phyloP scores from a whole-genome alignment of 2,888 invertebrate genomes.

The Drosophila longiperda region DNA sequence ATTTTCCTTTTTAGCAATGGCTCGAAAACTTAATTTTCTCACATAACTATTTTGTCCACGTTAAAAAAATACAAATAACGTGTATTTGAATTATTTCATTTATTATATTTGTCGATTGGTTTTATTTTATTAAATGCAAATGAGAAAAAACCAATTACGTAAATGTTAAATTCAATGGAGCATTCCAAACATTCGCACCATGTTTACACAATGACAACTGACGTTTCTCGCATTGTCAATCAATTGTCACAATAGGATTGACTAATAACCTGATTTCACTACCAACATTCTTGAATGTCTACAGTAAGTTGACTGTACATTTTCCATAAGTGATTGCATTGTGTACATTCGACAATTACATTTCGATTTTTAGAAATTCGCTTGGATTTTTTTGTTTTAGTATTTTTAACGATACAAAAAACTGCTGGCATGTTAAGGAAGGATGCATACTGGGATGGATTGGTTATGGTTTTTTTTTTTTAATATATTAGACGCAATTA shows the following conservation, averaged over 20 bases:
- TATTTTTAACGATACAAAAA: too few species aligned
- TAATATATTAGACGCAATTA: not conserved
- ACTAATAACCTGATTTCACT: not conserved
- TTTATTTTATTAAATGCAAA: not conserved
- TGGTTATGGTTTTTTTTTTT: not conserved
- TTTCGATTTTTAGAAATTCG: not conserved
- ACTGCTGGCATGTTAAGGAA: not conserved
- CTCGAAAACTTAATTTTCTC: not conserved
- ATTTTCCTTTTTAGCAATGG: not conserved
- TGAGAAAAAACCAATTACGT: not conserved
- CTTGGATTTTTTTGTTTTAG: not conserved
- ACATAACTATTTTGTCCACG: not conserved
- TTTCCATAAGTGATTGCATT: not conserved
- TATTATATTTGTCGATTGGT: not conserved
- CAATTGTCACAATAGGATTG: not conserved
- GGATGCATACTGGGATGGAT: not conserved
- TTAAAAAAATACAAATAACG: not conserved
- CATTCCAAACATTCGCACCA: not conserved
- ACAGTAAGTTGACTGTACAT: not conserved
- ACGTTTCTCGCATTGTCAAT: constrained; percentile 1
- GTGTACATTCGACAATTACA: not conserved
- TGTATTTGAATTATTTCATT: not conserved
- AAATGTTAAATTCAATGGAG: not conserved
- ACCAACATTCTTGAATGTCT: not conserved
- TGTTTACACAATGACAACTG: constrained; percentile 2